Conservation (phyloP, 1,140 invertebrate genomes). For the Cotesia vestalis region DNA sequence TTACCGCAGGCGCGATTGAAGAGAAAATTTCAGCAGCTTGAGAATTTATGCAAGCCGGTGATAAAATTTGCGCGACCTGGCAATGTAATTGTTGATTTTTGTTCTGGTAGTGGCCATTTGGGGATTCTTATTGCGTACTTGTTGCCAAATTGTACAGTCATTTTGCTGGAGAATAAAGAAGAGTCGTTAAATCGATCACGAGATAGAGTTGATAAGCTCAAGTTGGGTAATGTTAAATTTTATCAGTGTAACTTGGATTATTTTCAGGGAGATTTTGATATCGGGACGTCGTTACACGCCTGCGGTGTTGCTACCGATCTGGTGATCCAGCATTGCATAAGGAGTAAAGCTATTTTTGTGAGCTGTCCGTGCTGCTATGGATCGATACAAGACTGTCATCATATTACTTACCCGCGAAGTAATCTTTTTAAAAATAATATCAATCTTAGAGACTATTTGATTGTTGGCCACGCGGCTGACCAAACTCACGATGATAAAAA, state of each 20-base stretch:
- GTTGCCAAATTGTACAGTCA: conserved; percentile 78
- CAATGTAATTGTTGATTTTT: conserved; percentile 88
- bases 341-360: conserved; percentile 82
- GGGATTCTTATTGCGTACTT: conserved; percentile 86
- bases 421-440: conserved; percentile 62
- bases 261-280: conserved; percentile 79
- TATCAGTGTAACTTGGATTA: conserved; percentile 90
- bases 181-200: conserved; percentile 81
- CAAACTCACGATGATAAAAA: conserved; percentile 82
- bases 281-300: conserved; percentile 88
- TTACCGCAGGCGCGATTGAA: conserved; percentile 77
- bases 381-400: conserved; percentile 77
- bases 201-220: conserved; percentile 74
- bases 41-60: conserved; percentile 86
- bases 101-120: conserved; percentile 91
- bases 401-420: conserved; percentile 80
- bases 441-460: conserved; percentile 75
- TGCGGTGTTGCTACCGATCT: conserved; percentile 95
- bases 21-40: conserved; percentile 88
- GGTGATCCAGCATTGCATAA: conserved; percentile 85
- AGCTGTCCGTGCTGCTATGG: conserved; percentile 96
- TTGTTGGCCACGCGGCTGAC: conserved; percentile 88
- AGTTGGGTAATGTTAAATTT: conserved; percentile 80
- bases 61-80: conserved; percentile 70
- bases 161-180: conserved; percentile 94